Evolutionary conservation across 2,888 invertebrate species (phyloP), one percentile per base, ranked within the genome.

Genomic region (Clitarchus hookeri): DNA sequence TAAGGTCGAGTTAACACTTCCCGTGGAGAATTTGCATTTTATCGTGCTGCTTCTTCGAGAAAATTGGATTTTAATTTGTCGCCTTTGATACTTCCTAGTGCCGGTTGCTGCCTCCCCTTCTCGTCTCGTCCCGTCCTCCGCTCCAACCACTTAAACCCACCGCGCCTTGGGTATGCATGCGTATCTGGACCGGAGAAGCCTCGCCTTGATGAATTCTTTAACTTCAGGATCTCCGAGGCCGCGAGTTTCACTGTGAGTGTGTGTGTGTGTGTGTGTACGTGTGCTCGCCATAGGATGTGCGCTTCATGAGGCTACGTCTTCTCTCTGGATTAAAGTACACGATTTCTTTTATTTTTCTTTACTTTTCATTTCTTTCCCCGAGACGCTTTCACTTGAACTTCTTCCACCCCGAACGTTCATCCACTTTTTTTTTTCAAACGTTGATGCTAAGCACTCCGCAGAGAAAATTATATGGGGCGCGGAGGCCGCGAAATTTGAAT

Each of bases 21-120:
- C 65, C 65, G n/a, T 65, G 65, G 65, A 65, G 65, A n/a, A 65
- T 65, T 65, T 65, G 65, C 65, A 65, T 65, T 65, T 65, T 65
- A 65, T 65, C 65, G 65, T 23, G n/a, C n/a, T 65, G 65, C 65
- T 65, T 65, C 65, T 65, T 65, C 65, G 65, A 65, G 65, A 65
- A 65, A 65, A 65, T 65, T 65, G 65, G 19, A 65, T 65, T 65
- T 65, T 65, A 65, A 65, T 65, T 65, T 65, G 65, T 65, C 65
- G 11, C n/a, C 65, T 65, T 65, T 65, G 65, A 65, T 65, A 65
- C 65, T 65, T 65, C 65, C 65, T 65, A 19, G 23, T n/a, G 23
- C 23, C 6, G 19, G 65, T 65, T n/a, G 8, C 65, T 23, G 1
- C 65, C 65, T n/a, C 65, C 65, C 65, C 65, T 65, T 23, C 65